Base-by-base conservation (phyloP, 2,888 invertebrate genomes). In the Dryadula phaetusa region DNA sequence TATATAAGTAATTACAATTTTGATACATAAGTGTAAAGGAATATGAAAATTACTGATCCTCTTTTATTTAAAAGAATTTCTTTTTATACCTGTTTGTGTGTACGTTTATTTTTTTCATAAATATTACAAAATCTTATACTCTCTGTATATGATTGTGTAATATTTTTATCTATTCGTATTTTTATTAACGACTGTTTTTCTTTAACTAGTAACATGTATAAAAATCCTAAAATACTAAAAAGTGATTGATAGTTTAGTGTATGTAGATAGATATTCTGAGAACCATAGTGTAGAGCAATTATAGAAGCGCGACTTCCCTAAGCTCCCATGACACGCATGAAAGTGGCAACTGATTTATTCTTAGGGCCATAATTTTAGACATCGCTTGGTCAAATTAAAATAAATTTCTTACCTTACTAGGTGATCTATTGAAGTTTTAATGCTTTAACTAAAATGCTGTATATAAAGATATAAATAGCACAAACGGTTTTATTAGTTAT, bases 301-400 rank as follows among this genome's bases (percentile, higher is more conserved):
- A 58, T 32, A 16, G 40, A 49, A 64, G 58, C 40, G 7, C 58
- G 54, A 32, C 37, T 64, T 47, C 40, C 42, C 28, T 12, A 44
- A 12, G 54, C 58, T 64, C 40, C 34, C n/a, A 37, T n/a, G 28
- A 20, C 54, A 56, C 47, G 52, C 79, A 28, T 28, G 70, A 82
- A 85, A 83, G 77, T 78, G 79, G 79, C 65, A 54, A 79, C 80
- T 73, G 77, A 83, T 82, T 83, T 87, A 87, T 86, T 86, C 79
- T 83, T 82, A 81, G 82, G 72, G 73, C 76, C 77, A 82, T 81
- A 84, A 81, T 81, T 84, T 84, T 82, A 84, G 84, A 79, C 77
- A 69, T 72, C 52, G 76, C 76, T 77, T 76, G 78, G 76, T 78
- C 83, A 84, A 86, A 84, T 86, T 80, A 79, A 80, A 79, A 82